These are phyloP conservation scores for Pluvialis apricaria DNA, from an alignment of 2,113 vertebrate genomes.

Conservation along the genomic window DNA sequence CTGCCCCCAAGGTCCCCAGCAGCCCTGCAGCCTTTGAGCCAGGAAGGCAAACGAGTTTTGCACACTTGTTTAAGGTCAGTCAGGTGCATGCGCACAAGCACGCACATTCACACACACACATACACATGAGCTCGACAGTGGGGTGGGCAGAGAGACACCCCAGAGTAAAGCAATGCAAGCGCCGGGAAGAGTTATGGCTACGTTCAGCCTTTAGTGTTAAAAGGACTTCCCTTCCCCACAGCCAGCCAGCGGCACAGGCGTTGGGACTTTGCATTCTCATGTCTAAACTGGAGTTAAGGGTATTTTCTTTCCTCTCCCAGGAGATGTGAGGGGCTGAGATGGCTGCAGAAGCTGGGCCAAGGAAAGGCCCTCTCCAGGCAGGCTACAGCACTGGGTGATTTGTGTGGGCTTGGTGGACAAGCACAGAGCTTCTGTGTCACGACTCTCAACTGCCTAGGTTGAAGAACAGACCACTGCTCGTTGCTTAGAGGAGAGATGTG, in stretches of 20 bases:
- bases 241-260: not conserved
- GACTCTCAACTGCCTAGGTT: not conserved
- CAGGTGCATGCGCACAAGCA: slow-evolving; percentile 18
- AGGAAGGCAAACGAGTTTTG: slow-evolving; percentile 58
- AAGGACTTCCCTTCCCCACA: not conserved
- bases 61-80: slow-evolving; percentile 56
- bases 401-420: not conserved
- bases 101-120: not conserved
- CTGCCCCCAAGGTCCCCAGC: slow-evolving; percentile 27
- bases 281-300: not conserved
- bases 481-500: not conserved
- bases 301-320: not conserved
- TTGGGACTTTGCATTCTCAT: not conserved
- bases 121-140: not conserved
- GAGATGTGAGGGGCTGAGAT: not conserved
- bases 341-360: not conserved
- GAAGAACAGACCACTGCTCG: not conserved
- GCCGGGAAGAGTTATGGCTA: not conserved
- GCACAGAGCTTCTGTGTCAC: not conserved
- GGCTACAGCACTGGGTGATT: not conserved
- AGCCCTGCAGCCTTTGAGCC: slow-evolving; percentile 43
- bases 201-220: not conserved
- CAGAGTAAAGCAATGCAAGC: not conserved
- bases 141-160: not conserved
- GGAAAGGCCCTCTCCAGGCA: not conserved